Percentiles rank a stretch among this genome's conserved stretches.
phyloP scores from a whole-genome alignment of 1,140 invertebrate species.

The Heliconius hewitsoni region DNA sequence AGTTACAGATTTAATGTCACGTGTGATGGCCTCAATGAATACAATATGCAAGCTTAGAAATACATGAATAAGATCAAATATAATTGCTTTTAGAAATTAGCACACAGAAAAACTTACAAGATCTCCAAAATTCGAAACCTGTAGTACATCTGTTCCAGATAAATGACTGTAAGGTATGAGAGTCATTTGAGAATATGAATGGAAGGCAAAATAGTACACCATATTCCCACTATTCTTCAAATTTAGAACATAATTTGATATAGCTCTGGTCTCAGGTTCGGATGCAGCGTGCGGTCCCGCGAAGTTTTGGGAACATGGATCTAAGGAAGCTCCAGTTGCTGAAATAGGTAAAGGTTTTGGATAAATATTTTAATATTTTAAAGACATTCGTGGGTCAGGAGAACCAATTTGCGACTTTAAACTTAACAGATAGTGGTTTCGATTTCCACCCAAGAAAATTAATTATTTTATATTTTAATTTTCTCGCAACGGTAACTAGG shows the following conservation, averaged over 20 bases:
- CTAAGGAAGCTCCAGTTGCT: conserved; percentile 42
- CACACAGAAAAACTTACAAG: conserved; percentile 28
- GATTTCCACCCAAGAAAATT: too few species aligned
- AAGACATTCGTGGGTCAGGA: too few species aligned
- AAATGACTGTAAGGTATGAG: conserved; percentile 42
- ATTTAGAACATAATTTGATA: conserved; percentile 36
- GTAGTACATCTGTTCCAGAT: conserved; percentile 35
- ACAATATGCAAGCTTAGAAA: too few species aligned
- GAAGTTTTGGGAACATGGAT: conserved; percentile 38
- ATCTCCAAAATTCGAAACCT: conserved; percentile 38
- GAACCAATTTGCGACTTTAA: too few species aligned
- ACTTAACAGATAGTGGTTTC: too few species aligned
- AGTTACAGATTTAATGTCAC: too few species aligned
- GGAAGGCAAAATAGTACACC: conserved; percentile 41
- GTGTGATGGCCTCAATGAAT: too few species aligned
- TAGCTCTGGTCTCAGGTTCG: conserved; percentile 37
- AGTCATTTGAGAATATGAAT: conserved; percentile 43
- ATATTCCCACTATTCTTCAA: conserved; percentile 35
- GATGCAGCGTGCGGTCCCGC: conserved; percentile 34
- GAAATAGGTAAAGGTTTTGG: background rate
- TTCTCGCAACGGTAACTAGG: too few species aligned
- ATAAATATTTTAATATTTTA: too few species aligned
- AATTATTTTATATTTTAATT: too few species aligned
- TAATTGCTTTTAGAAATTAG: too few species aligned
- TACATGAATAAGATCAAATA: too few species aligned